Conservation (phyloP, 2,888 invertebrate genomes). For the Anarsia innoxiella region DNA sequence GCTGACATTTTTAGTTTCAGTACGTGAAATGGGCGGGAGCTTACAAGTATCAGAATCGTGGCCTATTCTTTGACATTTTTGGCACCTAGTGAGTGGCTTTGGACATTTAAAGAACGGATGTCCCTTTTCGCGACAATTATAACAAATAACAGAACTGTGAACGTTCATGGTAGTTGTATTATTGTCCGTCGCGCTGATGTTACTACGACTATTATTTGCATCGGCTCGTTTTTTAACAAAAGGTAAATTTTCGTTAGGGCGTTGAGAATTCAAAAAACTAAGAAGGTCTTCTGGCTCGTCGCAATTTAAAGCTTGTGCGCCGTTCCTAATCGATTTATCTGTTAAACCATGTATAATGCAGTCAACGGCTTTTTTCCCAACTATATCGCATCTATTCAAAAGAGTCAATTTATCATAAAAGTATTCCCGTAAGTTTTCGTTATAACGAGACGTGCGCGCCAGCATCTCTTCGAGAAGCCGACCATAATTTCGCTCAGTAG, state of each 20-base stretch:
- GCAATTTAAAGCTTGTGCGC: no score
- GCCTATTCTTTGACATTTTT: background rate
- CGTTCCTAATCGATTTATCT: conserved; percentile 2
- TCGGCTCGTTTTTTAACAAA: conserved; percentile 1
- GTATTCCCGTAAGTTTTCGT: no score
- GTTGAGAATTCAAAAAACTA: background rate
- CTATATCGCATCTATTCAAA: background rate
- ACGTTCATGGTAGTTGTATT: background rate
- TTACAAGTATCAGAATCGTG: background rate
- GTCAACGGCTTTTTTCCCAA: background rate
- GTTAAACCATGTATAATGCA: background rate
- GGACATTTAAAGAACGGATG: conserved; percentile 3
- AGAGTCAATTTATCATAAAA: conserved; percentile 2
- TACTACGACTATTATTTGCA: no score
- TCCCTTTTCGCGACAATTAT: background rate
- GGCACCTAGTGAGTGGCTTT: background rate
- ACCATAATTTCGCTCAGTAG: background rate
- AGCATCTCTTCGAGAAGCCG: no score
- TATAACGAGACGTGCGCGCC: background rate
- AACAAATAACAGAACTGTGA: background rate
- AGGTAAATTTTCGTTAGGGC: background rate
- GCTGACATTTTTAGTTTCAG: background rate
- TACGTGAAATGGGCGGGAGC: background rate
- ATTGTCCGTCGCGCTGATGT: background rate
- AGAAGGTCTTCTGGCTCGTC: background rate